Percentiles rank a stretch among this genome's conserved stretches.
Conservation (phyloP, 2,113 vertebrate genomes). For the Cebidichthys violaceus region DNA sequence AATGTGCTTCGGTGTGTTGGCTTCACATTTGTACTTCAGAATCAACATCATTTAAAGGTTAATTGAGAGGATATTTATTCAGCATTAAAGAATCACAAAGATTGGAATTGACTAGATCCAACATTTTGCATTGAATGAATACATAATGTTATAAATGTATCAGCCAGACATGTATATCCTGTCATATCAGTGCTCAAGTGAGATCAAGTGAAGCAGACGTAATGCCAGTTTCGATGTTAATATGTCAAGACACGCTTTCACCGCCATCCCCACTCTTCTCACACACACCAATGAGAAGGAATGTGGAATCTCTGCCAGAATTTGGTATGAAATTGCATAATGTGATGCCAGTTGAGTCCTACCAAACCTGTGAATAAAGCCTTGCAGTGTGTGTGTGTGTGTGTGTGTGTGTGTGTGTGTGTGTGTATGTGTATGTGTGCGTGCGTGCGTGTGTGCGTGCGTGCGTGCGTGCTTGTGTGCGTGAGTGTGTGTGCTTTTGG, state of each 20-base stretch:
- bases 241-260: constrained; percentile 6
- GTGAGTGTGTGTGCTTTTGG: neutral
- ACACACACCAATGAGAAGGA: neutral
- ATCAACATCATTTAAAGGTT: no score
- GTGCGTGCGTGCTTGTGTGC: neutral
- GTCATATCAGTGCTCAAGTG: neutral
- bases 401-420: neutral
- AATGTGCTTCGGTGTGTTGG: neutral
- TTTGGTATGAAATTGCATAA: constrained; percentile 12
- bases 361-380: constrained; percentile 30
- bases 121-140: neutral
- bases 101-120: neutral
- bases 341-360: constrained; percentile 33
- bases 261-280: neutral
- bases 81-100: neutral
- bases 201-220: neutral
- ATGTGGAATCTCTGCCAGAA: constrained; percentile 36
- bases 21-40: neutral
- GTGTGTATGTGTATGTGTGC: neutral
- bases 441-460: neutral
- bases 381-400: neutral
- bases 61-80: neutral
- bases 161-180: neutral
- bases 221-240: constrained; percentile 2
- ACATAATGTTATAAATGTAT: no score